Evolutionary conservation across 1,140 invertebrate genomes (phyloP), one percentile per base, ranked within the genome.

Genomic region (Myzus persicae): DNA sequence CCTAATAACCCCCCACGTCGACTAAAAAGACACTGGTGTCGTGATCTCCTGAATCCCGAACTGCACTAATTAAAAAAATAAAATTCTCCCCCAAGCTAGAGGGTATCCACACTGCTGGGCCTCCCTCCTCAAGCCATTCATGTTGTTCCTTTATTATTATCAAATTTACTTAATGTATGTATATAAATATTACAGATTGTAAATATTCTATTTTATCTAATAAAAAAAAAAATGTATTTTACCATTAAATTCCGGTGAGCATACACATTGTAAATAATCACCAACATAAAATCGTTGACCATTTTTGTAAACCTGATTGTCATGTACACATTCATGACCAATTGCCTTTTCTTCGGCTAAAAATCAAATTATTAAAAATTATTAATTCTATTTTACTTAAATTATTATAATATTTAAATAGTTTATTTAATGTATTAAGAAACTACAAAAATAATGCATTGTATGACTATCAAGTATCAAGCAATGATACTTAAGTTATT

Each of bases 231-330:
- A n/a, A n/a, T n/a, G n/a, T n/a, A n/a, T n/a, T n/a, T n/a, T n/a
- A 93, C 91, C 91, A 51, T 93, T 84, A 42, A 93, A 93, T 93
- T 84, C 14, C 22, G 76, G 81, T 1, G 91, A 93, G 40, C 91
- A 93, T 2, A 93, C 91, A 51, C 91, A 93, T 26, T 85, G 44
- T 38, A 54, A 31, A 42, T 40, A 38, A 54, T 93, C 91, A 38
- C 36, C 38, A 26, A 51, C 46, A 48, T 93, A 85, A 26, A 93
- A 40, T 20, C 81, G 48, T 93, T 93, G 91, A 51, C 91, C 91
- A 22, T 85, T 38, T 40, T 93, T 93, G 36, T 85, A 93, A 38
- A 36, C 42, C 14, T 93, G 51, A 48, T 48, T 82, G 31, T 93
- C 46, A 54, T 85, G 22, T 22, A 6, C 20, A 85, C 91, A 93